Conservation (phyloP, 2,888 invertebrate species). For the Aricia artaxerxes region DNA sequence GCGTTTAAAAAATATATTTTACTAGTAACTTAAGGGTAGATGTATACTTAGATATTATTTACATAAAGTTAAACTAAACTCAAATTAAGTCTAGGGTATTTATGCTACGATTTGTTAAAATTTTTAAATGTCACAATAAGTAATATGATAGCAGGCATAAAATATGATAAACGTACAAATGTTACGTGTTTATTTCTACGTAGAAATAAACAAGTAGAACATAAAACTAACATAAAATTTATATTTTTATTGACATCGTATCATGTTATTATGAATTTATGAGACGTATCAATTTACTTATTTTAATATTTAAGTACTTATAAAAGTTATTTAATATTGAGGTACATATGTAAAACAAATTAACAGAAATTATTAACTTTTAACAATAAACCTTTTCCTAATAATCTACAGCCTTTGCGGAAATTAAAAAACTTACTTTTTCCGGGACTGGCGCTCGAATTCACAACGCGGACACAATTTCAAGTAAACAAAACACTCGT, state of each 20-base stretch:
- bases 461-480: not conserved
- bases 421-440: constrained; percentile 17
- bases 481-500: constrained; percentile 13
- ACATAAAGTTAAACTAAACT: not conserved
- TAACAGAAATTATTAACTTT: not conserved
- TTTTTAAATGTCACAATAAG: not conserved
- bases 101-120: not conserved
- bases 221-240: not conserved
- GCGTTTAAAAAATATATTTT: not conserved
- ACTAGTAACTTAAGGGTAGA: not conserved
- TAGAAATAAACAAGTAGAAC: not conserved
- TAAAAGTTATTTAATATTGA: not conserved
- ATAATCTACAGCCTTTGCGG: not conserved
- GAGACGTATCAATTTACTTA: not conserved
- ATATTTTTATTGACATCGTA: not conserved
- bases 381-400: not conserved
- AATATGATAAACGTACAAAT: not conserved
- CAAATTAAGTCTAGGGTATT: not conserved
- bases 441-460: not conserved
- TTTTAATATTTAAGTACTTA: not conserved
- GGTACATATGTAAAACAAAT: not conserved
- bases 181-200: not conserved
- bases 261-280: not conserved
- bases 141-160: not conserved
- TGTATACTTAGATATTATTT: not conserved